These are phyloP conservation scores for Heliconius ismenius DNA, from an alignment of 2,888 invertebrate species.

Conservation along the genomic window DNA sequence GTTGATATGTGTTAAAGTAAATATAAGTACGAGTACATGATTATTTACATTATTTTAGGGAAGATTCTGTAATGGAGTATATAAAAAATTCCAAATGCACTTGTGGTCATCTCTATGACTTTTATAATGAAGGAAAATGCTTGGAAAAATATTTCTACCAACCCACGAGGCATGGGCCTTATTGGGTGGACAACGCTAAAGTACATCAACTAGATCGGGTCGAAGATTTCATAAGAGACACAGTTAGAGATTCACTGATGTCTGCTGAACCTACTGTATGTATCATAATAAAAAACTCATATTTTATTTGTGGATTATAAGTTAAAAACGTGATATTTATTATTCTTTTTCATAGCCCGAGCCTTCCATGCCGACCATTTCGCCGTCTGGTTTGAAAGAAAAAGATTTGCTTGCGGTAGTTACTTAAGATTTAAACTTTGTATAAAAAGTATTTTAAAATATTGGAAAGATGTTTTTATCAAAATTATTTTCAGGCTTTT, in stretches of 20 bases:
- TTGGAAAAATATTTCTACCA: conserved; percentile 65
- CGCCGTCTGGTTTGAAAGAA: conserved; percentile 58
- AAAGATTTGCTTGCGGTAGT: conserved; percentile 65
- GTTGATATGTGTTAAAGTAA: neutral
- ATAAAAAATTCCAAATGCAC: conserved; percentile 62
- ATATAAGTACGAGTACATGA: no score
- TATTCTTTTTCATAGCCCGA: conserved; percentile 52
- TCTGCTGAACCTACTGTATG: conserved; percentile 60
- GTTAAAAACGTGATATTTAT: neutral
- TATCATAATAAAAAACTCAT: neutral
- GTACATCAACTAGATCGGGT: conserved; percentile 65
- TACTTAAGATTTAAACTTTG: neutral
- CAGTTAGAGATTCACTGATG: conserved; percentile 56
- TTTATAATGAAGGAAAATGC: conserved; percentile 53
- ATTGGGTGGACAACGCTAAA: conserved; percentile 66
- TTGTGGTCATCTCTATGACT: conserved; percentile 71
- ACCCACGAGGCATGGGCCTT: conserved; percentile 56
- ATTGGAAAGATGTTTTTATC: neutral
- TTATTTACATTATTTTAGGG: conserved; percentile 53
- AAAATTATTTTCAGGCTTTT: conserved; percentile 58
- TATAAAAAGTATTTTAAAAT: neutral
- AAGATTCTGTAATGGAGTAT: conserved; percentile 56
- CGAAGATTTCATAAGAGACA: conserved; percentile 69
- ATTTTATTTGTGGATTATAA: neutral
- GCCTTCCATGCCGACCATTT: conserved; percentile 57